Evolutionary conservation across 1,140 invertebrate genomes (phyloP).

Genomic region (Physella acuta): DNA sequence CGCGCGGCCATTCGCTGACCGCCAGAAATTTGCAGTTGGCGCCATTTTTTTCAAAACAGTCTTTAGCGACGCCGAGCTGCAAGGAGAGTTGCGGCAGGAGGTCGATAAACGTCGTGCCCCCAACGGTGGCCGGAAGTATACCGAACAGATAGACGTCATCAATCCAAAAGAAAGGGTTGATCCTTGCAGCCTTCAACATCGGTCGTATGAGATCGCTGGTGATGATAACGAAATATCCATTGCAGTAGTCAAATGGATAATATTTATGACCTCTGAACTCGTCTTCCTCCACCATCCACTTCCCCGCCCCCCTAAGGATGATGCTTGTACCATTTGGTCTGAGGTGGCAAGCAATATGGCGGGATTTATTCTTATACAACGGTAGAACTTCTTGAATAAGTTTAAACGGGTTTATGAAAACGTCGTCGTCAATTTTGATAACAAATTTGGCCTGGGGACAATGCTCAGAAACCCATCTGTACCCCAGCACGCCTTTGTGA

Average conservation of each 20-base stretch:
- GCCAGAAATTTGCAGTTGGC: too few species aligned
- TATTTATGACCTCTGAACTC: constrained; percentile 30
- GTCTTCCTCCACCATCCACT: constrained; percentile 36
- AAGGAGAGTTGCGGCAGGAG: neutral
- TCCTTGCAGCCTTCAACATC: neutral
- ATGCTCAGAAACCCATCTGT: constrained; percentile 72
- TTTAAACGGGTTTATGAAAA: constrained; percentile 73
- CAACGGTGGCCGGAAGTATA: neutral
- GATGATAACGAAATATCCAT: constrained; percentile 6
- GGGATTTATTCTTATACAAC: constrained; percentile 9
- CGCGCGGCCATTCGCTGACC: too few species aligned
- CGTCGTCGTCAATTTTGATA: constrained; percentile 88
- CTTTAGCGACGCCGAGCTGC: neutral
- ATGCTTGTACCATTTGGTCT: constrained; percentile 26
- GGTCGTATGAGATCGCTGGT: neutral
- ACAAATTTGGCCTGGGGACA: constrained; percentile 72
- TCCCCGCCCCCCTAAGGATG: constrained; percentile 28
- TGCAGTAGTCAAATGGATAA: constrained; percentile 35
- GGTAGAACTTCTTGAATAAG: constrained; percentile 28
- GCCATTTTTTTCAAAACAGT: too few species aligned
- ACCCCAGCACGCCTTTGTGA: constrained; percentile 74
- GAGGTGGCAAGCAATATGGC: constrained; percentile 35
- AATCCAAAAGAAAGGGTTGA: constrained; percentile 16
- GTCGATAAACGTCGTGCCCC: neutral
- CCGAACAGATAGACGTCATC: constrained; percentile 15